A percentile compares a stretch with the other conserved stretches of the same genome.
Evolutionary conservation across 2,113 vertebrate genomes (phyloP).

Genomic region (Vicugna pacos): DNA sequence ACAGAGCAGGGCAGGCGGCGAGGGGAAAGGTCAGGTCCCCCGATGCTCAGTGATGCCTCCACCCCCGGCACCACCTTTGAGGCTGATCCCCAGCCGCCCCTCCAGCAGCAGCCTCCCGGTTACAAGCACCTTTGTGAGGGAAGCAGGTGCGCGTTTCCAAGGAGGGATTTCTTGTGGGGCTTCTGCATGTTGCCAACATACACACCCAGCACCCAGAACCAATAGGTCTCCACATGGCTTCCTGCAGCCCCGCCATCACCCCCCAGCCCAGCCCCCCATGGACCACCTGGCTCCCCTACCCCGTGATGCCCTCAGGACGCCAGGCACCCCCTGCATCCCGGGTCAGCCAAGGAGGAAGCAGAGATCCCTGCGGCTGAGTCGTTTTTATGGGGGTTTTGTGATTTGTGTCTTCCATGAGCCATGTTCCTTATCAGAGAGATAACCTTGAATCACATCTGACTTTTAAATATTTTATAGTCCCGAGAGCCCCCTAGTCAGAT

Average conservation of each 20-base stretch:
- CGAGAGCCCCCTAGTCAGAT: neutral
- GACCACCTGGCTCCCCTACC: neutral
- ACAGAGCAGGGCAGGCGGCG: accelerated
- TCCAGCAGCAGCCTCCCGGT: neutral
- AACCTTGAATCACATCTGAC: neutral
- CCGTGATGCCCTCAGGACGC: neutral
- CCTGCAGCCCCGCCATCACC: neutral
- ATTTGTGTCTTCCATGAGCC: neutral
- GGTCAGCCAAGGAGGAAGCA: neutral
- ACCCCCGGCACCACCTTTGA: neutral
- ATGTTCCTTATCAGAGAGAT: neutral
- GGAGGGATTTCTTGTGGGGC: neutral
- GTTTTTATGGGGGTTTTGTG: neutral
- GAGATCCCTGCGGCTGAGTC: neutral
- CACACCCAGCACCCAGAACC: neutral
- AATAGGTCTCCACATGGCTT: neutral
- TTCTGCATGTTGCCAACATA: too few relatives aligned
- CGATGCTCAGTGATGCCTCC: accelerated
- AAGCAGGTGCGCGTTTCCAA: neutral
- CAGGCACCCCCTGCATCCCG: accelerated
- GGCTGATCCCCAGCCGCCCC: too few relatives aligned
- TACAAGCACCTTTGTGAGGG: accelerated
- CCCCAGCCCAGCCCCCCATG: too few relatives aligned
- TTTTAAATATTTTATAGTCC: neutral
- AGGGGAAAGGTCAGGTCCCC: accelerated